Conservation (phyloP, 2,797 vertebrate genomes). For the Myotis myotis region DNA sequence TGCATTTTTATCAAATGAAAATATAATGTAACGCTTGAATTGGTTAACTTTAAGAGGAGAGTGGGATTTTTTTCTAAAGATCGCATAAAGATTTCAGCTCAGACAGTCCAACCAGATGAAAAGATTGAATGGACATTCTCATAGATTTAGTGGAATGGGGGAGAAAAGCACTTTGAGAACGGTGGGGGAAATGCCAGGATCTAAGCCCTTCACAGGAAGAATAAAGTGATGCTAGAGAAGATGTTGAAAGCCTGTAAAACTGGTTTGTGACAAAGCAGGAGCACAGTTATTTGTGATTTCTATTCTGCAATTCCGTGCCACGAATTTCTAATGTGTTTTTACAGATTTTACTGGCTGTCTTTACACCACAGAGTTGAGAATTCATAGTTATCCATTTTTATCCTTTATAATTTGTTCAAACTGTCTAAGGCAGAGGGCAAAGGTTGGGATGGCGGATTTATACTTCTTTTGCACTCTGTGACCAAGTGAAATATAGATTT, state of each 20-base stretch:
- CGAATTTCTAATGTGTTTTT: neutral
- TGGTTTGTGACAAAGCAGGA: neutral
- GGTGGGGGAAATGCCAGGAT: neutral
- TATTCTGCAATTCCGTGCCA: neutral
- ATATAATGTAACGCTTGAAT: neutral
- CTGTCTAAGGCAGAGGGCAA: neutral
- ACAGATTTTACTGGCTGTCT: neutral
- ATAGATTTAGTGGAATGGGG: neutral
- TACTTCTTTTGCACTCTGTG: neutral
- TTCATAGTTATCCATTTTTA: neutral
- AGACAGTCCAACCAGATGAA: neutral
- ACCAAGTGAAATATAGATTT: neutral
- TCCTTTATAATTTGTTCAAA: conserved; percentile 14
- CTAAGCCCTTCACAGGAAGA: neutral
- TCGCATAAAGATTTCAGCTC: conserved; percentile 8
- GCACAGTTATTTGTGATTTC: conserved; percentile 33
- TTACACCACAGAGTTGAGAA: neutral
- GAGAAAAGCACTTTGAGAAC: neutral
- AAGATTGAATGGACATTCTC: neutral
- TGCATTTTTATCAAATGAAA: conserved; percentile 27
- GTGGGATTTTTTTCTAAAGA: neutral
- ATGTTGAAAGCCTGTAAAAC: neutral
- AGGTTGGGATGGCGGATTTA: neutral
- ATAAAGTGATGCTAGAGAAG: neutral
- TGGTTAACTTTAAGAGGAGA: neutral